These are phyloP conservation scores for Anomalospiza imberbis DNA, from an alignment of 2,797 vertebrate species.

Conservation along the genomic window DNA sequence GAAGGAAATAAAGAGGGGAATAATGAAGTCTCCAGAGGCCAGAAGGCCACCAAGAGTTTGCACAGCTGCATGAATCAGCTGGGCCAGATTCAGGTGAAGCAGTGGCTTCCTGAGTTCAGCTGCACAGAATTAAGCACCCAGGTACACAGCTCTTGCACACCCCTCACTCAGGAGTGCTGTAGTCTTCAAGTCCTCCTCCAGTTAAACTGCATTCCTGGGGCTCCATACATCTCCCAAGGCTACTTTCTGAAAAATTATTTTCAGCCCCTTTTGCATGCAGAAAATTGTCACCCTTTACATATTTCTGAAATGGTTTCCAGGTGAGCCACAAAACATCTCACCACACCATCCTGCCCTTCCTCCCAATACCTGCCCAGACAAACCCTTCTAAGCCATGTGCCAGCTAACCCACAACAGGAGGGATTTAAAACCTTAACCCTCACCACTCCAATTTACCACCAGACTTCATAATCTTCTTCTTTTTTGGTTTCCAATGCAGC, in stretches of 20 bases:
- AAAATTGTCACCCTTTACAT: background rate
- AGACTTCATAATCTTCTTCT: background rate
- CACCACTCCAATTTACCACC: background rate
- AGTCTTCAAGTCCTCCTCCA: background rate
- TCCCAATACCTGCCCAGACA: background rate
- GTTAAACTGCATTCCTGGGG: background rate
- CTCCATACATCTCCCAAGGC: background rate
- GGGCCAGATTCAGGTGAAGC: background rate
- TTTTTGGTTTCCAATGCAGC: background rate
- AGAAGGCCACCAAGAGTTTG: background rate
- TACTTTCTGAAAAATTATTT: background rate
- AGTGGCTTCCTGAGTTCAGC: background rate
- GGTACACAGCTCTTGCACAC: background rate
- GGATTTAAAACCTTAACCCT: background rate
- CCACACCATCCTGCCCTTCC: background rate
- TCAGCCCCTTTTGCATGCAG: background rate
- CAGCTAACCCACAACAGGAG: accelerated
- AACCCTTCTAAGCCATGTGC: background rate
- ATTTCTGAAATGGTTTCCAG: background rate
- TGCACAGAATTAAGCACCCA: background rate
- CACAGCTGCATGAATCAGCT: background rate
- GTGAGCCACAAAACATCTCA: background rate
- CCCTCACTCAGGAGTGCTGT: accelerated
- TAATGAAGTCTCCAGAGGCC: background rate
- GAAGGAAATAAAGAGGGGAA: background rate